These are phyloP conservation scores for Sphyrna mokarran DNA, from an alignment of 2,113 vertebrate genomes.

Conservation along the genomic window DNA sequence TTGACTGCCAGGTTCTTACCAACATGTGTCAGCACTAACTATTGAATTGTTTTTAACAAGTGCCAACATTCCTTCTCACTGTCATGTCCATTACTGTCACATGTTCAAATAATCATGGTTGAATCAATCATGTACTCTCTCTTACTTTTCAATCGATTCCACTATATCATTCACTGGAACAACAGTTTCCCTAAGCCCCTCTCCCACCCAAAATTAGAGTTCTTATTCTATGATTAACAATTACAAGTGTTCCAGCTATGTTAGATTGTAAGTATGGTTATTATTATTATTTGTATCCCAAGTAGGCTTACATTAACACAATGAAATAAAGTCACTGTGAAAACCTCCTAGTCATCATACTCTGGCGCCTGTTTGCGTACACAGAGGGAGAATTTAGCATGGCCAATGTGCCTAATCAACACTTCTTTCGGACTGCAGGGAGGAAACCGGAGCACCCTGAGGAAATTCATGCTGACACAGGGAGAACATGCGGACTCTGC, in stretches of 20 bases:
- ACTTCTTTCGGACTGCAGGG: too few relatives aligned
- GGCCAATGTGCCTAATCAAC: too few relatives aligned
- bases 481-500: too few relatives aligned
- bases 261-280: neutral
- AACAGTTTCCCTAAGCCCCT: neutral
- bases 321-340: too few relatives aligned
- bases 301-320: too few relatives aligned
- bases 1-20: neutral
- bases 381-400: too few relatives aligned
- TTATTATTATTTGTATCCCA: too few relatives aligned
- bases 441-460: too few relatives aligned
- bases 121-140: neutral
- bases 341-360: too few relatives aligned
- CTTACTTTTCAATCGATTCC: neutral
- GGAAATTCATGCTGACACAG: too few relatives aligned
- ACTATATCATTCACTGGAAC: neutral
- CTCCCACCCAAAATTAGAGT: too few relatives aligned
- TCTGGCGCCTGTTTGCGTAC: too few relatives aligned
- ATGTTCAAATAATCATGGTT: neutral
- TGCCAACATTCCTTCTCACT: neutral
- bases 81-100: neutral
- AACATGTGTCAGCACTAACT: neutral
- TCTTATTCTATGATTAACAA: neutral
- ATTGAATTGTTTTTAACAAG: neutral
- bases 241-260: neutral